phyloP scores from a whole-genome alignment of 2,888 invertebrate species.

The Drosophila melanosoma region DNA sequence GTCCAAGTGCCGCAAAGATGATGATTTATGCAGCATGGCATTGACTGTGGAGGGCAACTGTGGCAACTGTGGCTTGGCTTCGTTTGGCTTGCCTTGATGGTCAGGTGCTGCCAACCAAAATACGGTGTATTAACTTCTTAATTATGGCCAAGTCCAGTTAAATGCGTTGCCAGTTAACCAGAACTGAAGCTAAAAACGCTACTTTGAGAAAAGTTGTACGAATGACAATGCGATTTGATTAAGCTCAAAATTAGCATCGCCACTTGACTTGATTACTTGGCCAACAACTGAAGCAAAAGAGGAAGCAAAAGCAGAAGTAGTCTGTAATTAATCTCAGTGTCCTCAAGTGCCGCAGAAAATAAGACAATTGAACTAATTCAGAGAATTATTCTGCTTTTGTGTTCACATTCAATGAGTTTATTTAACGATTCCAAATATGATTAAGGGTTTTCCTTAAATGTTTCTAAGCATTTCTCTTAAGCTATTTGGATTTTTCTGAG shows the following conservation, averaged over 20 bases:
- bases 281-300: neutral
- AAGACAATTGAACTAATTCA: constrained; percentile 1
- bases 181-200: neutral
- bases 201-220: constrained; percentile 1
- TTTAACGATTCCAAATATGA: neutral
- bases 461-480: neutral
- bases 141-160: constrained; percentile 9
- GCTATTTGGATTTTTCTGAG: neutral
- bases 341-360: constrained; percentile 6
- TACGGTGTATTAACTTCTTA: constrained; percentile 25
- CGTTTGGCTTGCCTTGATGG: constrained; percentile 12
- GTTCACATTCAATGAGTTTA: neutral
- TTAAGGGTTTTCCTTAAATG: neutral
- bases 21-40: constrained; percentile 76
- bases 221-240: constrained; percentile 35
- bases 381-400: neutral
- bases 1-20: constrained; percentile 73
- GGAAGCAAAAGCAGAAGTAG: neutral
- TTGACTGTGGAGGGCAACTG: constrained; percentile 73
- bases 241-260: constrained; percentile 33
- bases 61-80: constrained; percentile 39
- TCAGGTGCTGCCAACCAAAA: constrained; percentile 1
- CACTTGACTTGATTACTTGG: constrained; percentile 55
- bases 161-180: constrained; percentile 12
- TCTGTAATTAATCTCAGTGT: constrained; percentile 17